These are phyloP conservation scores for Hemibagrus guttatus DNA, from an alignment of 2,797 vertebrate genomes.

Conservation along the genomic window DNA sequence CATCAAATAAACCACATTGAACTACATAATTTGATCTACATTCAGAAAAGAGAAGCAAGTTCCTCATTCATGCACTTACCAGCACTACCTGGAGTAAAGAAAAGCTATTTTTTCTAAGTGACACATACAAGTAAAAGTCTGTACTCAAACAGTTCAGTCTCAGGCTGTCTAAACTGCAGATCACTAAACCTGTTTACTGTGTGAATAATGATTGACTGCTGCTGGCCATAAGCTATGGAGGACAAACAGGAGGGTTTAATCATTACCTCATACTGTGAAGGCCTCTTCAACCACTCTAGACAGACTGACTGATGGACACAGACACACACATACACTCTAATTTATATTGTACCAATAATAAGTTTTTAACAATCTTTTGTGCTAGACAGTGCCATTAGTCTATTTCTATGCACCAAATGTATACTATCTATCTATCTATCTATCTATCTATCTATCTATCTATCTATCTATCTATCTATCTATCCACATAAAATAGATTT, in stretches of 20 bases:
- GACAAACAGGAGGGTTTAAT: neutral
- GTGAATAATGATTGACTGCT: conserved; percentile 56
- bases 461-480: too few species aligned
- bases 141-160: conserved; percentile 8
- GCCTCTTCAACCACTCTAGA: neutral
- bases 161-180: neutral
- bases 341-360: too few species aligned
- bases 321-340: neutral
- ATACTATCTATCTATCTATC: neutral
- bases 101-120: conserved; percentile 8
- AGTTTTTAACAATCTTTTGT: too few species aligned
- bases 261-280: conserved; percentile 13
- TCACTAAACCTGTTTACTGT: conserved; percentile 39
- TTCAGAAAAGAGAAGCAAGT: neutral
- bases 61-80: conserved; percentile 24
- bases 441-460: too few species aligned
- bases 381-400: too few species aligned
- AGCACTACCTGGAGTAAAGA: neutral
- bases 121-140: conserved; percentile 16
- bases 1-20: neutral
- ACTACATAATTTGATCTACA: neutral
- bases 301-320: neutral
- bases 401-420: too few species aligned
- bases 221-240: conserved; percentile 35
- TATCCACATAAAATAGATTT: too few species aligned